Evolutionary conservation across 1,140 invertebrate genomes (phyloP).

Genomic region (Tetramorium simillimum): DNA sequence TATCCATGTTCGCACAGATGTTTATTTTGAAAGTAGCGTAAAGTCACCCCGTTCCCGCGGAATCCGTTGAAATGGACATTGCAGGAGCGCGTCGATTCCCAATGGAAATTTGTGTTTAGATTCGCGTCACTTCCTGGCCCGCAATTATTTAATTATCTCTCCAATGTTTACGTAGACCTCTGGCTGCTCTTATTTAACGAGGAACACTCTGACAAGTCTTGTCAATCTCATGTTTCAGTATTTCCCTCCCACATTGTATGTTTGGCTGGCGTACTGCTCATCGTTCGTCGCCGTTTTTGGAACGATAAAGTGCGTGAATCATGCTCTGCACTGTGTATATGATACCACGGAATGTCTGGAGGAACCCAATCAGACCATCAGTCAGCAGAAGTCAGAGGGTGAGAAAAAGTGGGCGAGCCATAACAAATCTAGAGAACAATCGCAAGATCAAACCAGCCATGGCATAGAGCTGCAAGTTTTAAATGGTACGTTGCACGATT

Average conservation of each 20-base stretch:
- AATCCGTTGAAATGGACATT: not conserved
- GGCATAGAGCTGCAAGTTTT: conserved; percentile 95
- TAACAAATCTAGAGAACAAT: conserved; percentile 80
- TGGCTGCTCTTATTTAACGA: too few relatives aligned
- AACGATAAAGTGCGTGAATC: conserved; percentile 95
- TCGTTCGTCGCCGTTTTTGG: conserved; percentile 93
- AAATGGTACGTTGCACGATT: conserved; percentile 79
- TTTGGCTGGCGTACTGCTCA: conserved; percentile 95
- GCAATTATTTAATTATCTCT: not conserved
- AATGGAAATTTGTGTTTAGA: not conserved
- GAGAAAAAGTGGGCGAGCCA: conserved; percentile 80
- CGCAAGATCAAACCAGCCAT: conserved; percentile 81
- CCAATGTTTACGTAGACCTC: not conserved
- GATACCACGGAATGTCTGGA: conserved; percentile 96
- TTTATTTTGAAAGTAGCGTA: conserved; percentile 24
- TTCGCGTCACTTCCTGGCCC: too few relatives aligned
- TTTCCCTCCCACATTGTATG: conserved; percentile 92
- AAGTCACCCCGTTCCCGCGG: not conserved
- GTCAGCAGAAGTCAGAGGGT: conserved; percentile 81
- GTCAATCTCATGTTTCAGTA: conserved; percentile 89
- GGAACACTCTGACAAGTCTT: not conserved
- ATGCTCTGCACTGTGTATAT: conserved; percentile 97
- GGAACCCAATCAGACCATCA: conserved; percentile 84
- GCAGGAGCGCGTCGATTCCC: not conserved
- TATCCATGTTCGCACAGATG: not conserved